Evolutionary conservation across 2,113 vertebrate species (phyloP).

Genomic region (Electrona antarctica): DNA sequence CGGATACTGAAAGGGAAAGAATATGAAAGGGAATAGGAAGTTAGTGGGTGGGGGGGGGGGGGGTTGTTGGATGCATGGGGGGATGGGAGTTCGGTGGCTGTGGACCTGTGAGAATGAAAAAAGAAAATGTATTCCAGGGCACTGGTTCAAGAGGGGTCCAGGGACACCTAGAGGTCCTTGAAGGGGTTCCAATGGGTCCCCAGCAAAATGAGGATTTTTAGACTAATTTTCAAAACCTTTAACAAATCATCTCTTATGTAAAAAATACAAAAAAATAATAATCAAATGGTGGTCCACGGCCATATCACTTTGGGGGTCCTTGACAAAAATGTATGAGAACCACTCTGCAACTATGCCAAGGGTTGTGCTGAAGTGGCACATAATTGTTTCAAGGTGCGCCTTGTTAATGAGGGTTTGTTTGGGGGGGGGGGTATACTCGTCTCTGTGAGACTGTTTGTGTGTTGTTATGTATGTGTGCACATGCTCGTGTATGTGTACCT

Average conservation of each 20-base stretch:
- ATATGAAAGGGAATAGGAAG: conserved; percentile 72
- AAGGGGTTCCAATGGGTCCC: too few species aligned
- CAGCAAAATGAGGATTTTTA: too few species aligned
- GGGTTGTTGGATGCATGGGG: conserved; percentile 36
- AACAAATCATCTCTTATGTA: too few species aligned
- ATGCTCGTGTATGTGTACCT: conserved; percentile 13
- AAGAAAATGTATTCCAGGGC: conserved; percentile 34
- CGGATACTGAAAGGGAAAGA: conserved; percentile 62
- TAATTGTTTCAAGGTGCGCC: conserved; percentile 66
- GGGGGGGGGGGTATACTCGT: conserved; percentile 27
- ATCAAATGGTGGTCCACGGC: too few species aligned
- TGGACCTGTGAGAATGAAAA: conserved; percentile 62
- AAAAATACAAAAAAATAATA: too few species aligned
- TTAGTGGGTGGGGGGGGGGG: conserved; percentile 32
- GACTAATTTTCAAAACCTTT: too few species aligned
- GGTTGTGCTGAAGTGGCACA: conserved; percentile 55
- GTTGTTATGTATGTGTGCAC: conserved; percentile 6
- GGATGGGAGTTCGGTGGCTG: conserved; percentile 34
- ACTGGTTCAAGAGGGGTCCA: neutral
- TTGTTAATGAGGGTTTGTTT: conserved; percentile 39
- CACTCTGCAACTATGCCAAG: conserved; percentile 42
- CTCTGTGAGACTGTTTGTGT: conserved; percentile 10
- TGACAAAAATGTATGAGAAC: too few species aligned
- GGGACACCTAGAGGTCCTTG: too few species aligned
- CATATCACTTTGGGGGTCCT: too few species aligned